These are phyloP conservation scores for Amblyornis subalaris DNA, from an alignment of 2,113 vertebrate genomes.

Conservation along the genomic window DNA sequence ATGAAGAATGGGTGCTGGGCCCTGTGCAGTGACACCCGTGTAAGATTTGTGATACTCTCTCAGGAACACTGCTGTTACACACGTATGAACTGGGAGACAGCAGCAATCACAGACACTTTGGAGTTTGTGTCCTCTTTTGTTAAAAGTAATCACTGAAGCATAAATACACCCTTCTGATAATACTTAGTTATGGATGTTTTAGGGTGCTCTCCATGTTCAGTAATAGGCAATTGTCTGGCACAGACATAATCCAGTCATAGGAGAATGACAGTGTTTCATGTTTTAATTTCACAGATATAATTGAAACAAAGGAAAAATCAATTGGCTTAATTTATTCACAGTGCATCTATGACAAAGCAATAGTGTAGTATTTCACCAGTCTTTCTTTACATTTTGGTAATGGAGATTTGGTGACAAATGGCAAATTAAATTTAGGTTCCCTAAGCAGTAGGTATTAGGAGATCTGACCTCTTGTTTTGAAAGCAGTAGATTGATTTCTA, in stretches of 20 bases:
- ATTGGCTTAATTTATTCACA: background rate
- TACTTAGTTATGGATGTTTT: background rate
- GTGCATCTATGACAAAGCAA: background rate
- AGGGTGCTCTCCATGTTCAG: background rate
- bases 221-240: background rate
- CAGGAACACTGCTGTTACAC: background rate
- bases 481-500: background rate
- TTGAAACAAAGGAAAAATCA: background rate
- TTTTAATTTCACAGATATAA: background rate
- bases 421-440: background rate
- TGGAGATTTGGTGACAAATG: background rate
- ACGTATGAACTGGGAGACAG: accelerated
- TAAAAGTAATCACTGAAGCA: background rate
- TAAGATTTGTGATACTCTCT: background rate
- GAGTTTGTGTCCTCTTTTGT: background rate
- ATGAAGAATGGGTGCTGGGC: background rate
- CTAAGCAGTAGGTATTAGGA: background rate
- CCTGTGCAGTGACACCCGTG: background rate
- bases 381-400: background rate
- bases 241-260: background rate
- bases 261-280: background rate
- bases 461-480: background rate
- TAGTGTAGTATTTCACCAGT: background rate
- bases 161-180: background rate
- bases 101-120: background rate